Conservation (phyloP, 2,888 invertebrate genomes). For the Melipona bicolor region DNA sequence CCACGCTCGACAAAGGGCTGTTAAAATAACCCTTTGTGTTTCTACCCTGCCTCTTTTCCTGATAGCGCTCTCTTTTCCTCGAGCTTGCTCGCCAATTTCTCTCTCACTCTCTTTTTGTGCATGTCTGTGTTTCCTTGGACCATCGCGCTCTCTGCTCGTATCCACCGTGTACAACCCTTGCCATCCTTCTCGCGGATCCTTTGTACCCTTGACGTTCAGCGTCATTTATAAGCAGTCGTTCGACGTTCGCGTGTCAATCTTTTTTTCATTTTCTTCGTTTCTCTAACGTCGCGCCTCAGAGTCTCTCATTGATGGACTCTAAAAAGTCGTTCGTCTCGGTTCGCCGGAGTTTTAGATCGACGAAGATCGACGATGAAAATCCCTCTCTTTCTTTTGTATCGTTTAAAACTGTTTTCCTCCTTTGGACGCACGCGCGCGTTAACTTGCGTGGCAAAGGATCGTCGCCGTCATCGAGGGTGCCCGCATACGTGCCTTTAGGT, state of each 20-base stretch:
- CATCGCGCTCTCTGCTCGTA: slow-evolving; percentile 42
- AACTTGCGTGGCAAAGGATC: slow-evolving; percentile 34
- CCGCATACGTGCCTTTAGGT: slow-evolving; percentile 53
- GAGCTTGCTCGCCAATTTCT: slow-evolving; percentile 12
- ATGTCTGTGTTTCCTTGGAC: slow-evolving; percentile 10
- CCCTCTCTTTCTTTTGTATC: neutral
- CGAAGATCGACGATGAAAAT: neutral
- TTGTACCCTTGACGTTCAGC: slow-evolving; percentile 66
- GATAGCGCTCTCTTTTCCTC: slow-evolving; percentile 44
- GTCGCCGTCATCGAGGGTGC: slow-evolving; percentile 31
- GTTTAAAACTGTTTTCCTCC: slow-evolving; percentile 3
- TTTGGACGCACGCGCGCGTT: slow-evolving; percentile 37
- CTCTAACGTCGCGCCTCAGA: neutral
- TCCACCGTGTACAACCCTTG: slow-evolving; percentile 4
- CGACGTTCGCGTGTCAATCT: slow-evolving; percentile 59
- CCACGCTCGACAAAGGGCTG: slow-evolving; percentile 76
- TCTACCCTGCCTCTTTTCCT: slow-evolving; percentile 52
- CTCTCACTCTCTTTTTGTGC: neutral
- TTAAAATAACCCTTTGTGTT: slow-evolving; percentile 77
- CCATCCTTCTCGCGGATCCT: slow-evolving; percentile 44
- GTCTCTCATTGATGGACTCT: slow-evolving; percentile 21
- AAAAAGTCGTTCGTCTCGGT: slow-evolving; percentile 9
- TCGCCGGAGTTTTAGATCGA: neutral
- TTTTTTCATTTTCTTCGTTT: too few species aligned
- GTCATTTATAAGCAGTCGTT: slow-evolving; percentile 74